These are phyloP conservation scores for Bos javanicus DNA, from an alignment of 2,113 vertebrate genomes.

Conservation along the genomic window DNA sequence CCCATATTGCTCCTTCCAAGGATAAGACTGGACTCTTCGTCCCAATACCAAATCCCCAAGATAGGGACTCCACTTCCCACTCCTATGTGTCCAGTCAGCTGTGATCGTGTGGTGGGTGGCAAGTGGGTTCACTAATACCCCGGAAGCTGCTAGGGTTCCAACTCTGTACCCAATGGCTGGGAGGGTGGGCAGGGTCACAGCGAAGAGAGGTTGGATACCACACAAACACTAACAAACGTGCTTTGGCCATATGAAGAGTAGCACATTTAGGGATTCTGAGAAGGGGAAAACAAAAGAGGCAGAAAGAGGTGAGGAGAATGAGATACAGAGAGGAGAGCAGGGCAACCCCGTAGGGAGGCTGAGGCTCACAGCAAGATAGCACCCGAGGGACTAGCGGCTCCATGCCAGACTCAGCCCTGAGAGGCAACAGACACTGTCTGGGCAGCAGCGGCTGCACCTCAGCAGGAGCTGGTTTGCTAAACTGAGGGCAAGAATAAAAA, in stretches of 20 bases:
- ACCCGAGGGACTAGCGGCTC: too few relatives aligned
- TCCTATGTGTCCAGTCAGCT: background rate
- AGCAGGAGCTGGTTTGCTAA: background rate
- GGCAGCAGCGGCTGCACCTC: background rate
- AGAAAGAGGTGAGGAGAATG: background rate
- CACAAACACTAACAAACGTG: background rate
- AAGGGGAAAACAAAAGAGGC: background rate
- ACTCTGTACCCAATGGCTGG: background rate
- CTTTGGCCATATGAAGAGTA: background rate
- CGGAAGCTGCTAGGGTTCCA: background rate
- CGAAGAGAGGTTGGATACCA: background rate
- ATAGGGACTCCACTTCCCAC: background rate
- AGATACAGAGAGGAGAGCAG: background rate
- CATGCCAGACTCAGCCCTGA: background rate
- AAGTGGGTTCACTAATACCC: background rate
- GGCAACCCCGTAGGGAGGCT: background rate
- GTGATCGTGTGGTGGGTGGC: background rate
- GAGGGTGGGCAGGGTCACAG: background rate
- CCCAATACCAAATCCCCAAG: background rate
- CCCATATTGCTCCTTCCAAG: background rate
- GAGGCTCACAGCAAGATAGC: background rate
- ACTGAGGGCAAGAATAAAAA: background rate
- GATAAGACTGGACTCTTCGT: background rate
- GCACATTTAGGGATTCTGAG: background rate
- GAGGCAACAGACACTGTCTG: background rate